Conservation (phyloP, 2,797 vertebrate species). For the Jordanella pulchra region DNA sequence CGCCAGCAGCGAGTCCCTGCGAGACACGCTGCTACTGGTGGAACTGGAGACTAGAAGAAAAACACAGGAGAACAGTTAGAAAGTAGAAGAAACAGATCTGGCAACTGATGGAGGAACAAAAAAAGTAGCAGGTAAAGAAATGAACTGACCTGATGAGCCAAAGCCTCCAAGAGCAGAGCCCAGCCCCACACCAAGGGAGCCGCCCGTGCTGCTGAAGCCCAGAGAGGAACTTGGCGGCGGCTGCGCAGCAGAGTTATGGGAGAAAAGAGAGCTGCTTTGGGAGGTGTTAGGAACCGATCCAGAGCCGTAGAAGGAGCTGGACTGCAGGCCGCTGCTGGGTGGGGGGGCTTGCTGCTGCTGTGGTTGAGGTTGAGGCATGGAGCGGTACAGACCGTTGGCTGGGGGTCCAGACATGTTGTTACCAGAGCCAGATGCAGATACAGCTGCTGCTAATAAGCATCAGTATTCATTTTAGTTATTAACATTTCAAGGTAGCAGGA, state of each 20-base stretch:
- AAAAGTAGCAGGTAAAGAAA: no score
- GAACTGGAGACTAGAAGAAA: constrained; percentile 88
- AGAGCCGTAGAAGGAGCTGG: constrained; percentile 95
- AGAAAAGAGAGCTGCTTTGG: constrained; percentile 98
- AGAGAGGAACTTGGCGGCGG: constrained; percentile 90
- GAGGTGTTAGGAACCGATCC: constrained; percentile 90
- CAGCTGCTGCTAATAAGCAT: constrained; percentile 81
- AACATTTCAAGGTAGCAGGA: not conserved
- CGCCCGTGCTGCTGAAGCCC: constrained; percentile 89
- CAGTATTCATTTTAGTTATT: not conserved
- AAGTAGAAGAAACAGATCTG: not conserved
- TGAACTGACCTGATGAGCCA: constrained; percentile 90
- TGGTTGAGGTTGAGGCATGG: constrained; percentile 88
- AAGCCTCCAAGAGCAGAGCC: constrained; percentile 97
- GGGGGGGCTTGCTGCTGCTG: constrained; percentile 86
- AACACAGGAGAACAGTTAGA: not conserved
- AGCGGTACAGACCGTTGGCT: constrained; percentile 92
- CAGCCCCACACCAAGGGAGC: constrained; percentile 92
- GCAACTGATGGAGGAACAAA: not conserved
- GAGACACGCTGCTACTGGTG: constrained; percentile 93
- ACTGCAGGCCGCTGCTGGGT: constrained; percentile 88
- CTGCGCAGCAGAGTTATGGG: constrained; percentile 89
- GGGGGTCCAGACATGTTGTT: constrained; percentile 89
- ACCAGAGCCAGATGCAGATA: constrained; percentile 89
- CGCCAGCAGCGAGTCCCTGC: constrained; percentile 96